Evolutionary conservation across 2,888 invertebrate genomes (phyloP).

Genomic region (Blastobasis adustella): DNA sequence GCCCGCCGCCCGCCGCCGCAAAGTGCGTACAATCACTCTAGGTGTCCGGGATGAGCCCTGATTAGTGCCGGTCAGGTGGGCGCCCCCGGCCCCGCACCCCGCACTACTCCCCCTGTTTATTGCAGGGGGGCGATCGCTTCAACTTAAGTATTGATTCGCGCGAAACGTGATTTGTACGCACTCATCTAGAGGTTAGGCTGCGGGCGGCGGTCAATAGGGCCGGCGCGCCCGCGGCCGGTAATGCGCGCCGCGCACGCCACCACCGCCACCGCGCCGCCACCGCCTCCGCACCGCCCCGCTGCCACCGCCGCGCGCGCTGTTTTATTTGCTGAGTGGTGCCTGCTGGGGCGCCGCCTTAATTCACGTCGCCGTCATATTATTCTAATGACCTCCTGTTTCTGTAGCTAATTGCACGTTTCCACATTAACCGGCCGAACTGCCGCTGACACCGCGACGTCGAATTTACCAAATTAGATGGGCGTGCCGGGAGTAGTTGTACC

Average conservation of each 20-base stretch:
- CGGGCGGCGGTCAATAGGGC: slow-evolving; percentile 65
- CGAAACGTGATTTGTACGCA: slow-evolving; percentile 75
- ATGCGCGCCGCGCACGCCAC: too few species aligned
- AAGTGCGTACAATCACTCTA: slow-evolving; percentile 65
- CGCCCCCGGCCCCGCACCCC: slow-evolving; percentile 54
- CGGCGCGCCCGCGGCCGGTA: slow-evolving; percentile 19
- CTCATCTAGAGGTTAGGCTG: slow-evolving; percentile 69
- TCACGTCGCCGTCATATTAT: slow-evolving; percentile 54
- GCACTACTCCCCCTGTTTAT: slow-evolving; percentile 53
- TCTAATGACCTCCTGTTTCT: slow-evolving; percentile 40
- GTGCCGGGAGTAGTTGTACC: too few species aligned
- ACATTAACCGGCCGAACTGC: background rate
- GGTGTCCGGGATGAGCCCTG: slow-evolving; percentile 73
- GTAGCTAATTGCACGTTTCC: slow-evolving; percentile 11
- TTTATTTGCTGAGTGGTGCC: slow-evolving; percentile 67
- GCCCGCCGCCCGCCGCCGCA: slow-evolving; percentile 13
- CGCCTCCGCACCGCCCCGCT: too few species aligned
- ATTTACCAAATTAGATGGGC: too few species aligned
- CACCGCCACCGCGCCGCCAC: too few species aligned
- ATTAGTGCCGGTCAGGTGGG: slow-evolving; percentile 74
- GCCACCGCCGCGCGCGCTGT: slow-evolving; percentile 53
- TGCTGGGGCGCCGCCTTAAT: slow-evolving; percentile 45
- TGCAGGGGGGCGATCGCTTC: slow-evolving; percentile 71
- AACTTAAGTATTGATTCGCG: slow-evolving; percentile 76
- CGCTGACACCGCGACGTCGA: background rate